Conservation (phyloP, 2,113 vertebrate genomes). For the Limnothrissa miodon region DNA sequence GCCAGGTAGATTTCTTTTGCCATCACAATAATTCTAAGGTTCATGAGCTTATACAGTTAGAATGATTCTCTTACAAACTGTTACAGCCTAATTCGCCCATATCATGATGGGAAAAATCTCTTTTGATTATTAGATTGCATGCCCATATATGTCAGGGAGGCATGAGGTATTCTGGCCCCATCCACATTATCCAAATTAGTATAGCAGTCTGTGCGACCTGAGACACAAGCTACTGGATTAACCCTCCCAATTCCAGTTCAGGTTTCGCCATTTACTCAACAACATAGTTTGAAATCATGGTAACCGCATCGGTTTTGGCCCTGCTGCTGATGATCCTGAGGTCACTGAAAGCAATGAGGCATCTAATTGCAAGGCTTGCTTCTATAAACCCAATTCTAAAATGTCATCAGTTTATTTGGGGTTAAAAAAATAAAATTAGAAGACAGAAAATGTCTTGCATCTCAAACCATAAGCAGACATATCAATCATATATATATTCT, state of each 20-base stretch:
- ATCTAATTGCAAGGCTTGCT: not conserved
- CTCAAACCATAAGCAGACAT: too few relatives aligned
- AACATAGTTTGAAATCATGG: not conserved
- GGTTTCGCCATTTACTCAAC: not conserved
- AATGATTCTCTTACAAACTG: not conserved
- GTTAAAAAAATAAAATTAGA: too few relatives aligned
- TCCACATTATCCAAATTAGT: not conserved
- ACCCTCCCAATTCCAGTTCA: not conserved
- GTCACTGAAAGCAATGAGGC: not conserved
- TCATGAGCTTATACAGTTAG: too few relatives aligned
- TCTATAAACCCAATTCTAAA: too few relatives aligned
- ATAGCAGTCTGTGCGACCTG: not conserved
- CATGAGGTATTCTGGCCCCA: not conserved
- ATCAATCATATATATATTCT: not conserved
- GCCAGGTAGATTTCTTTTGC: too few relatives aligned
- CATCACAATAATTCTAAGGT: too few relatives aligned
- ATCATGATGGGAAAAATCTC: not conserved
- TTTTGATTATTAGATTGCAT: not conserved
- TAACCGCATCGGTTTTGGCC: not conserved
- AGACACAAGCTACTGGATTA: not conserved
- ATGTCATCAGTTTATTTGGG: too few relatives aligned
- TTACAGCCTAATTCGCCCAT: not conserved
- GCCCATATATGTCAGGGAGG: not conserved
- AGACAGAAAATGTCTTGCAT: too few relatives aligned
- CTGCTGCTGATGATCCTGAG: too few relatives aligned